Conservation (phyloP, 2,113 vertebrate genomes). For the Galemys pyrenaicus region DNA sequence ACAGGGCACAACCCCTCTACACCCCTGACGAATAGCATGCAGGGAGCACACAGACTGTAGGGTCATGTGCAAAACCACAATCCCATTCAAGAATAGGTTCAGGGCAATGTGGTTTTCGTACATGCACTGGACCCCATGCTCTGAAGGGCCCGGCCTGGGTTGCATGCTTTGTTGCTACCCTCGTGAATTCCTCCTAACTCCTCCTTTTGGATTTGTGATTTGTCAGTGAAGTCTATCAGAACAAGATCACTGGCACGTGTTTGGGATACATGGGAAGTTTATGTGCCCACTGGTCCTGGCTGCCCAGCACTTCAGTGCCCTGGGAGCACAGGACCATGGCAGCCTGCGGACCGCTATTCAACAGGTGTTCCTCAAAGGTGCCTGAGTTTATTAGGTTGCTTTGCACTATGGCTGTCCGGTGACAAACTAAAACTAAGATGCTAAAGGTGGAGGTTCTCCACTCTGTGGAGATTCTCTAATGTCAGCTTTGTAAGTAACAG, state of each 20-base stretch:
- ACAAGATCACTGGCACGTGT: background rate
- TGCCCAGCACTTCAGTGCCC: background rate
- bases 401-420: too few species aligned
- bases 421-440: background rate
- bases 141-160: background rate
- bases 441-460: background rate
- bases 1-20: background rate
- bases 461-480: background rate
- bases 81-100: background rate
- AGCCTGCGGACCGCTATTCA: background rate
- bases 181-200: background rate
- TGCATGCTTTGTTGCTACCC: background rate
- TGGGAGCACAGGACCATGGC: background rate
- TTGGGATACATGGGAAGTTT: background rate
- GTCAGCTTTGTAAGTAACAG: background rate
- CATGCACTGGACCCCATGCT: background rate
- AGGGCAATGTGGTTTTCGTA: too few species aligned
- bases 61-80: background rate
- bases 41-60: accelerated
- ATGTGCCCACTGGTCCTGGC: accelerated
- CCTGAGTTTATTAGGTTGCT: background rate
- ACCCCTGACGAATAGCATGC: background rate
- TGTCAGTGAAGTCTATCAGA: background rate
- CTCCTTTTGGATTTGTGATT: background rate
- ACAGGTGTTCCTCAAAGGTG: background rate